Evolutionary conservation across 2,888 invertebrate species (phyloP).

Genomic region (Cabera pusaria): DNA sequence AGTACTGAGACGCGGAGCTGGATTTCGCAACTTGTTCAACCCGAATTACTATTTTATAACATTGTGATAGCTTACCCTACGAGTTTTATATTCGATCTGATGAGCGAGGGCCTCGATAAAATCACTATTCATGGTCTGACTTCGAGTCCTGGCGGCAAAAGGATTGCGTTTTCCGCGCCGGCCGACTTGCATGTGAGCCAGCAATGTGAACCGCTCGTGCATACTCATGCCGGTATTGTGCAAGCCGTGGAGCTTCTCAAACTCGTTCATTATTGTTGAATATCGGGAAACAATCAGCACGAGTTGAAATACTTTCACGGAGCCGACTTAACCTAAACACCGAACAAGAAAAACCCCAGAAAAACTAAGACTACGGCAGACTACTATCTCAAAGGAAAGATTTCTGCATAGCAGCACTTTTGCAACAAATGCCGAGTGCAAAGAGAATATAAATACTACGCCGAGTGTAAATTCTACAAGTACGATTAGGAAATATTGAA

Average conservation of each 20-base stretch:
- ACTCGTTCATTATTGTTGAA: constrained; percentile 34
- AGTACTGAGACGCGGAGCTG: too few relatives aligned
- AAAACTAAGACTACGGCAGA: too few relatives aligned
- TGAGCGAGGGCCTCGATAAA: constrained; percentile 55
- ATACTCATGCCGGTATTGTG: constrained; percentile 69
- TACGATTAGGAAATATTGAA: too few relatives aligned
- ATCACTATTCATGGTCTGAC: constrained; percentile 39
- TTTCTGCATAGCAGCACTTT: constrained; percentile 3
- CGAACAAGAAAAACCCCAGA: not conserved
- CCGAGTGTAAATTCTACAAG: too few relatives aligned
- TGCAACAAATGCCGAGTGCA: too few relatives aligned
- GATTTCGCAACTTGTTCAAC: too few relatives aligned
- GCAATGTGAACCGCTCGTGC: constrained; percentile 60
- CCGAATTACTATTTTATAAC: too few relatives aligned
- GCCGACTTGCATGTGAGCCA: constrained; percentile 27
- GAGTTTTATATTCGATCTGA: constrained; percentile 52
- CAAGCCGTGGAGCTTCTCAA: constrained; percentile 68
- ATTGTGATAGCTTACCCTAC: constrained; percentile 51
- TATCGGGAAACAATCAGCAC: too few relatives aligned
- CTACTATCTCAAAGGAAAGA: not conserved
- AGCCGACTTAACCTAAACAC: constrained; percentile 14
- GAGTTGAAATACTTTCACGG: not conserved
- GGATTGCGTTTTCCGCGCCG: constrained; percentile 29
- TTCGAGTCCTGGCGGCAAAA: constrained; percentile 34
- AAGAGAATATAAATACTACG: too few relatives aligned